Conservation (phyloP, 2,888 invertebrate species). For the Drosophila paracracens region DNA sequence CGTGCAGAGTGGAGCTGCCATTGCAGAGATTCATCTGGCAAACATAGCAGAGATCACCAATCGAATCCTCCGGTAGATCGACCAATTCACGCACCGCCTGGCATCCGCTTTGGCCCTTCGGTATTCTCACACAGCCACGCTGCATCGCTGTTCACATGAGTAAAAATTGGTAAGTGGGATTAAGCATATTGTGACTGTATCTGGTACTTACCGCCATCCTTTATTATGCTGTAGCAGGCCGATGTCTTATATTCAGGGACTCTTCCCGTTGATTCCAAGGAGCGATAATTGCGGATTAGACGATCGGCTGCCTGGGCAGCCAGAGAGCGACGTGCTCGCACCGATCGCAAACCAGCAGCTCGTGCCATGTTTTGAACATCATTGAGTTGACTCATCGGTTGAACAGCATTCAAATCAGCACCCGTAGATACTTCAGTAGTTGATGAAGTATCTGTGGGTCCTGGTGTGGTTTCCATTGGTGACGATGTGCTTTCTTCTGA, state of each 20-base stretch:
- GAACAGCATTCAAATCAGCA: background rate
- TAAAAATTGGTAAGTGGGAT: background rate
- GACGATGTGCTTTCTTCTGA: accelerated
- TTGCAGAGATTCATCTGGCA: slow-evolving; percentile 74
- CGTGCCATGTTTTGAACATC: background rate
- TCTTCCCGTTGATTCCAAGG: slow-evolving; percentile 38
- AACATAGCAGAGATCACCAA: slow-evolving; percentile 53
- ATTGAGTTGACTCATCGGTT: no score
- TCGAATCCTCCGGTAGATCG: background rate
- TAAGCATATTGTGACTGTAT: background rate
- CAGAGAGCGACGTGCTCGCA: slow-evolving; percentile 43
- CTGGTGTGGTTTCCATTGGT: no score
- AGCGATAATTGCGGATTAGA: slow-evolving; percentile 68
- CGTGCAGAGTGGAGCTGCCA: slow-evolving; percentile 51
- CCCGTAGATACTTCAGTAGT: no score
- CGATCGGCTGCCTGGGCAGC: slow-evolving; percentile 59
- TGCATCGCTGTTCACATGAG: slow-evolving; percentile 32
- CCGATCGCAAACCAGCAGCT: slow-evolving; percentile 3
- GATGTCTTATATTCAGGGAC: slow-evolving; percentile 31
- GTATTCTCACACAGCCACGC: slow-evolving; percentile 72
- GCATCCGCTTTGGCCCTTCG: slow-evolving; percentile 38
- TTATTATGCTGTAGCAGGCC: slow-evolving; percentile 69
- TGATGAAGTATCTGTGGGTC: no score
- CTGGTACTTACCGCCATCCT: slow-evolving; percentile 40
- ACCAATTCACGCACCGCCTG: slow-evolving; percentile 48